Base-by-base conservation (phyloP, 2,888 invertebrate species). In the Minunthozetes semirufus region DNA sequence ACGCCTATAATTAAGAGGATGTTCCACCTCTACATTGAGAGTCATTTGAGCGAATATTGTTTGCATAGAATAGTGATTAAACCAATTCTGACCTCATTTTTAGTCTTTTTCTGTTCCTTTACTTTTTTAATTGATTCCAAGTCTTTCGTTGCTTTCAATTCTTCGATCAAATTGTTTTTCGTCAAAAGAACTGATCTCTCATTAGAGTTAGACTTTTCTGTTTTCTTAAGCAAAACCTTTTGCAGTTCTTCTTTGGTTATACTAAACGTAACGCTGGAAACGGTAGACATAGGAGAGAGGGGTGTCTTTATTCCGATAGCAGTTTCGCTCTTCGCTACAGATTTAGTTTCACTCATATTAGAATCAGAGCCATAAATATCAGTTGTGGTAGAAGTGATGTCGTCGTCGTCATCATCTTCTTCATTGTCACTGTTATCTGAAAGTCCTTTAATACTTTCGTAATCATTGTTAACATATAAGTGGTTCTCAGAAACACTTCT, bases 91-190 rank as follows among this genome's bases (percentile, higher is more conserved):
- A 88, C 87, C 81, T 90, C 91, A 82, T 93, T 93, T 78, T 90
- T 87, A 81, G 92, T 90, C 29, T 91, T 91, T 78, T 91, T 87
- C 83, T 94, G 93, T 79, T 93, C 92, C 83, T 94, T 94, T 86
- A 94, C 84, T 83, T 94, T 94, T 83, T 91, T 91, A 74, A 95
- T 93, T n/a, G 94, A 94, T 0, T 92, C 90, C 77, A 94, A 92
- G 82, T 94, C 93, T 83, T 90, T 93, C 63, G 93, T 93, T 86
- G 92, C 88, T 83, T 94, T 94, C 77, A 95, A 84, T 82, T 95
- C 95, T 68, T 93, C 94, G 78, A 95, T 94, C 70, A 95, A 85
- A 83, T 94, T 93, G 75, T 79, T 78, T 72, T 80, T 79, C 48
- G 77, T 76, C 11, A 77, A 33, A 4, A 77, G 56, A 5, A 77